These are phyloP conservation scores for Neoaliturus tenellus DNA, from an alignment of 2,888 invertebrate species.

Conservation along the genomic window DNA sequence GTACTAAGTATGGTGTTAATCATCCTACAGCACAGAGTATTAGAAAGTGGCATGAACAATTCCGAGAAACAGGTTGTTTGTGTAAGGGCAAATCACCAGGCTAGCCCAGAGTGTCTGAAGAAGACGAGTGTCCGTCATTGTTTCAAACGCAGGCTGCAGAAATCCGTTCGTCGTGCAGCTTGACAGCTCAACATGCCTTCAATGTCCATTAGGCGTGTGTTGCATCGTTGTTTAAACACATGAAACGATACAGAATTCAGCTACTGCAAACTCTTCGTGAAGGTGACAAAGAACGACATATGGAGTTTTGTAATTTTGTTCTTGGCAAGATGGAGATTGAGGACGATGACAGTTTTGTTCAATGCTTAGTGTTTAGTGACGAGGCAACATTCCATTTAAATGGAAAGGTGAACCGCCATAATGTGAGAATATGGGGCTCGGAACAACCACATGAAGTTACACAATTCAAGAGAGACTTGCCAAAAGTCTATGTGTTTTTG, in stretches of 20 bases:
- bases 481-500: background rate
- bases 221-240: background rate
- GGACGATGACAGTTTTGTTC: background rate
- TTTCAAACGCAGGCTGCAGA: background rate
- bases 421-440: conserved; percentile 7
- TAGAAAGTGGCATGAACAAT: background rate
- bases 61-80: background rate
- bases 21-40: background rate
- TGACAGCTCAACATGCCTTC: background rate
- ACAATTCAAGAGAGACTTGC: background rate
- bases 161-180: background rate
- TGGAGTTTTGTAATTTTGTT: background rate
- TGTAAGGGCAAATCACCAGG: background rate
- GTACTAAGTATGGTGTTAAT: background rate
- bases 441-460: background rate
- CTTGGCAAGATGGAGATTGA: background rate
- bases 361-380: background rate
- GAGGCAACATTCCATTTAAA: conserved; percentile 31
- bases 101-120: background rate
- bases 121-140: background rate
- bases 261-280: background rate
- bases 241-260: background rate
- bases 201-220: background rate
- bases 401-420: conserved; percentile 35
- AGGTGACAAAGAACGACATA: background rate